Conservation (phyloP, 1,140 invertebrate species). For the Steinernema khuongi region DNA sequence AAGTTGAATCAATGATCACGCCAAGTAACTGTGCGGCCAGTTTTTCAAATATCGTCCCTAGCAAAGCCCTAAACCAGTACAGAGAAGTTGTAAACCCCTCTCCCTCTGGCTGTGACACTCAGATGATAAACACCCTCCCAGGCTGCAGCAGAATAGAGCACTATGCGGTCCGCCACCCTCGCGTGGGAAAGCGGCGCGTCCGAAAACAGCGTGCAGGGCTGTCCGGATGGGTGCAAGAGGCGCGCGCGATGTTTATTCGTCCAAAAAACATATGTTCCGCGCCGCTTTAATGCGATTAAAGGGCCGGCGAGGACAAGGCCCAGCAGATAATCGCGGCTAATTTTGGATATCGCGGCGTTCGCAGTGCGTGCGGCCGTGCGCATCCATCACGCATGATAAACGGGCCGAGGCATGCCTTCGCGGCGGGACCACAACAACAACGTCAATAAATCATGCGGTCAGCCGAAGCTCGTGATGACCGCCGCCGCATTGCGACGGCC, state of each 20-base stretch:
- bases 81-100: no score
- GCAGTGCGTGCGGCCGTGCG: not conserved
- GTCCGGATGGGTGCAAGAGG: not conserved
- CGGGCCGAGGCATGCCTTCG: not conserved
- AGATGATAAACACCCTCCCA: no score
- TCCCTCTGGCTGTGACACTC: no score
- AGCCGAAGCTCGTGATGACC: slow-evolving; percentile 5
- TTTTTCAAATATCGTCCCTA: no score
- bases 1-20: no score
- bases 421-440: slow-evolving; percentile 4
- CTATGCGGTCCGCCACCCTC: not conserved
- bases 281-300: slow-evolving; percentile 12
- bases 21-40: no score
- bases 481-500: not conserved
- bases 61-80: no score
- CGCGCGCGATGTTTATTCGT: not conserved
- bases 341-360: not conserved
- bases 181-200: no score
- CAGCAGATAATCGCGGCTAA: slow-evolving; percentile 3
- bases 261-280: slow-evolving; percentile 8
- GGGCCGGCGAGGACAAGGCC: slow-evolving; percentile 4
- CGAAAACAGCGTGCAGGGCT: not conserved
- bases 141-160: no score
- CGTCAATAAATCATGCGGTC: slow-evolving; percentile 15
- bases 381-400: slow-evolving; percentile 13